Conservation (phyloP, 2,113 vertebrate genomes). For the Sardina pilchardus region DNA sequence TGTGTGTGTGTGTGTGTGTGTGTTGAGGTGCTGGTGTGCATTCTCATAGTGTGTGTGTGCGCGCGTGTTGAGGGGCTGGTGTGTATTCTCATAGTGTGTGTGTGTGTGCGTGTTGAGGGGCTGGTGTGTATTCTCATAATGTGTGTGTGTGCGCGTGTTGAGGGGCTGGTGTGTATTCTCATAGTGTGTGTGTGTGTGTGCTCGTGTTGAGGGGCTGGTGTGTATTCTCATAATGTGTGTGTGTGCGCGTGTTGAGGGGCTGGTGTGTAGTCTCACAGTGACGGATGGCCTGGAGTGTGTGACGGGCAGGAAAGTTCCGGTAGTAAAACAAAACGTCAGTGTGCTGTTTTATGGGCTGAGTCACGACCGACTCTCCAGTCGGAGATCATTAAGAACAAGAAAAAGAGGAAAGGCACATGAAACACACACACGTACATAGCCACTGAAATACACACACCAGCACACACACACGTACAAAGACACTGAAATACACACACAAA, state of each 20-base stretch:
- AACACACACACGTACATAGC: background rate
- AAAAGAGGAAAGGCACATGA: background rate
- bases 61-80: background rate
- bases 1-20: too few species aligned
- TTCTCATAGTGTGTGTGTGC: background rate
- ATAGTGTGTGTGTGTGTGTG: background rate
- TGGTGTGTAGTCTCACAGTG: background rate
- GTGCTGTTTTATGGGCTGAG: background rate
- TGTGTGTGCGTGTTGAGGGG: background rate
- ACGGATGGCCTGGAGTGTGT: too few species aligned
- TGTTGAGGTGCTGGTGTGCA: background rate
- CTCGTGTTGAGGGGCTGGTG: background rate
- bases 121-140: too few species aligned
- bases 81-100: background rate
- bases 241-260: background rate
- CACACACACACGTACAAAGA: background rate
- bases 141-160: background rate
- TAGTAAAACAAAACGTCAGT: background rate
- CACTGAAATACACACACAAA: background rate
- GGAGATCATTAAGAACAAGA: conserved; percentile 9
- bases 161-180: too few species aligned
- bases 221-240: too few species aligned
- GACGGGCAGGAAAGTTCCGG: conserved; percentile 16
- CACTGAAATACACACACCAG: background rate
- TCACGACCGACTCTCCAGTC: conserved; percentile 14